Evolutionary conservation across 2,888 invertebrate genomes (phyloP).

Genomic region (Thereva nobilitata): DNA sequence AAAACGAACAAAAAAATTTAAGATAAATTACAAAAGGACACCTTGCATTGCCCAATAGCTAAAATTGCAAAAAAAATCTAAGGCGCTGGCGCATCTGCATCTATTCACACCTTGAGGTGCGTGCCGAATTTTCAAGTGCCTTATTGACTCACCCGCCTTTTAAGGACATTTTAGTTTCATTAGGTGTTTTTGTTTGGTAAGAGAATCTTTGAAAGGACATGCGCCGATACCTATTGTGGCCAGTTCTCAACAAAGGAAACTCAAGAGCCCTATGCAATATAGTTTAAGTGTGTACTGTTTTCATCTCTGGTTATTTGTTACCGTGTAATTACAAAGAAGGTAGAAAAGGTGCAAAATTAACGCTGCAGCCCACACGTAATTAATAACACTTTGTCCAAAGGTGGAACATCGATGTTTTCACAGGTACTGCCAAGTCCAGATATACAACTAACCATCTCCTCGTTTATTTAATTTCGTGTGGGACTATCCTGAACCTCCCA

Average conservation of each 20-base stretch:
- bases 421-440: no score
- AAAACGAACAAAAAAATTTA: background rate
- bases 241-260: no score
- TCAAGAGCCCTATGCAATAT: no score
- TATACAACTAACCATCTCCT: no score
- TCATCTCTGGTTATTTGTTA: no score
- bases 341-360: no score
- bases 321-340: no score
- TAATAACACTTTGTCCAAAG: no score
- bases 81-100: slow-evolving; percentile 37
- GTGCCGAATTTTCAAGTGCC: slow-evolving; percentile 17
- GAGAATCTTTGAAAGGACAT: background rate
- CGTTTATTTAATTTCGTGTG: slow-evolving; percentile 10
- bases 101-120: slow-evolving; percentile 38
- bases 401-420: no score
- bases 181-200: background rate
- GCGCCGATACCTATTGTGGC: no score
- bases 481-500: background rate
- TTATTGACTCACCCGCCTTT: slow-evolving; percentile 21
- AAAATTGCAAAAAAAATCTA: slow-evolving; percentile 5
- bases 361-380: no score
- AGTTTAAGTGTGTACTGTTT: no score
- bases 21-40: background rate
- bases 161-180: slow-evolving; percentile 17
- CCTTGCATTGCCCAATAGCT: background rate